Conservation (phyloP, 1,140 invertebrate species). For the Orius insidiosus region DNA sequence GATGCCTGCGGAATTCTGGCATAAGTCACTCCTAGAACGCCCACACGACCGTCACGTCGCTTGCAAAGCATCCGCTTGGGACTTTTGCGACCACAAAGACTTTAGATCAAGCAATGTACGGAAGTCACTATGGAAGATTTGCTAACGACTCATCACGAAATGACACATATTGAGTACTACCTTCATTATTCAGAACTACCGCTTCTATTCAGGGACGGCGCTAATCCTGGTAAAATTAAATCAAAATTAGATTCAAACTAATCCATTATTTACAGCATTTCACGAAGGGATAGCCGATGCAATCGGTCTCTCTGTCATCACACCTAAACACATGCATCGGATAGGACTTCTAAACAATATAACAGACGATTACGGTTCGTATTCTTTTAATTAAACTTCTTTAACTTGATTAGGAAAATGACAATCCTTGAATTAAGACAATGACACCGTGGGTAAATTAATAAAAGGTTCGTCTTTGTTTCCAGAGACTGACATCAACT, state of each 20-base stretch:
- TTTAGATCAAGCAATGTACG: slow-evolving; percentile 84
- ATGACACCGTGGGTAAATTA: neutral
- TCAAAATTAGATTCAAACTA: neutral
- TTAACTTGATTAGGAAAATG: neutral
- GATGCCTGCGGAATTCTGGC: slow-evolving; percentile 64
- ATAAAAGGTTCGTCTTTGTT: slow-evolving; percentile 9
- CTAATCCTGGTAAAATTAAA: slow-evolving; percentile 45
- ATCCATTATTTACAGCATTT: slow-evolving; percentile 40
- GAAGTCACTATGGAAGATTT: slow-evolving; percentile 63
- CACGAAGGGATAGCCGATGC: slow-evolving; percentile 80
- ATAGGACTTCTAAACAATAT: slow-evolving; percentile 51
- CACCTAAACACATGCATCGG: slow-evolving; percentile 50
- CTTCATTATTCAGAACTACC: slow-evolving; percentile 62
- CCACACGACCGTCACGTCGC: slow-evolving; percentile 52
- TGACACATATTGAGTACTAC: slow-evolving; percentile 70
- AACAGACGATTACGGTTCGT: slow-evolving; percentile 36
- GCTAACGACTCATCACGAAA: slow-evolving; percentile 67
- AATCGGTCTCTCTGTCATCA: slow-evolving; percentile 57
- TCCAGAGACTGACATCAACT: slow-evolving; percentile 54
- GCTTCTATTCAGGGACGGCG: slow-evolving; percentile 53
- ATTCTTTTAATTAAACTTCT: too few species aligned
- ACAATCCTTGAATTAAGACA: neutral
- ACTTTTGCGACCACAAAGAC: slow-evolving; percentile 68
- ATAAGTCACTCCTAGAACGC: slow-evolving; percentile 52
- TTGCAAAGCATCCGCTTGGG: slow-evolving; percentile 76